A percentile compares a stretch with the other conserved stretches of the same genome.
These are phyloP conservation scores for Phaenicophaeus curvirostris DNA, from an alignment of 2,797 vertebrate species.

Conservation along the genomic window DNA sequence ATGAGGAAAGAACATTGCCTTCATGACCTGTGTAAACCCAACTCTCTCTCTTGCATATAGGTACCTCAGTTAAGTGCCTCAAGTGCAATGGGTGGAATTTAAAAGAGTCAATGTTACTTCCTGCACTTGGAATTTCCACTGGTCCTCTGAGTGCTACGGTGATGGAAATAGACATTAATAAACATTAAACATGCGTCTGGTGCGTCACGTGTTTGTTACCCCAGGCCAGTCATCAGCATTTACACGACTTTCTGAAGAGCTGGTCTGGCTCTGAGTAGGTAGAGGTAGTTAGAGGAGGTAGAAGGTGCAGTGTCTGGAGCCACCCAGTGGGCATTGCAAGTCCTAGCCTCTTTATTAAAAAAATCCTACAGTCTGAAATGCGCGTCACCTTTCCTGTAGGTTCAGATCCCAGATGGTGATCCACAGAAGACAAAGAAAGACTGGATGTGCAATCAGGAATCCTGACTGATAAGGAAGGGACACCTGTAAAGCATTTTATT, in stretches of 20 bases:
- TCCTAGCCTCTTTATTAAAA: background rate
- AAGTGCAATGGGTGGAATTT: background rate
- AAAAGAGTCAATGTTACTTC: background rate
- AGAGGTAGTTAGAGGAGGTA: background rate
- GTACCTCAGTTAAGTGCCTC: background rate
- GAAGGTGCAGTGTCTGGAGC: constrained; percentile 8
- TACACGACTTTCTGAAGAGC: background rate
- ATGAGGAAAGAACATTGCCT: background rate
- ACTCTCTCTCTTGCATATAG: background rate
- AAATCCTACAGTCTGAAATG: background rate
- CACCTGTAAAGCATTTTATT: background rate
- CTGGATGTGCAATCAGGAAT: background rate
- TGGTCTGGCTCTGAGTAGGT: background rate
- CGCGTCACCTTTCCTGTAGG: background rate
- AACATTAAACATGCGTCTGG: background rate
- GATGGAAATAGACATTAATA: background rate
- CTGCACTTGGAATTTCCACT: background rate
- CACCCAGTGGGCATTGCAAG: constrained; percentile 4
- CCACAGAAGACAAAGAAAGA: background rate
- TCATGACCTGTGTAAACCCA: background rate
- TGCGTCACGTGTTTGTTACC: background rate
- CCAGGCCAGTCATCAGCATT: background rate
- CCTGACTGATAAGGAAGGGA: background rate
- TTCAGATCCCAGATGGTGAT: background rate
- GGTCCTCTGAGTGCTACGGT: accelerated